Conservation (phyloP, 2,113 vertebrate genomes). For the Pyxicephalus adspersus region DNA sequence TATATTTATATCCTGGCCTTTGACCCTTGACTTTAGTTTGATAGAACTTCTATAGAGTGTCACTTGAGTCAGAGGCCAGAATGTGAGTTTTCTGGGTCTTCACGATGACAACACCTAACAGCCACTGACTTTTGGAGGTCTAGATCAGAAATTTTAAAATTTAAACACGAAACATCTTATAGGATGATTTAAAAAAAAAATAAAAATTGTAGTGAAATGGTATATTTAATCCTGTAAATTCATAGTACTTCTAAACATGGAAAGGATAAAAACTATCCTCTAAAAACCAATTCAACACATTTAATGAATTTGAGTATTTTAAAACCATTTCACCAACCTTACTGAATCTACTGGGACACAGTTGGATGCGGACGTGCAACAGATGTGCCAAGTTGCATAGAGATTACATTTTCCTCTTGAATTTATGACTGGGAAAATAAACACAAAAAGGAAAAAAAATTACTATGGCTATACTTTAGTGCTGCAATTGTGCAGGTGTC, state of each 20-base stretch:
- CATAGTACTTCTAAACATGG: not conserved
- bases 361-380: conserved; percentile 26
- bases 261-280: not conserved
- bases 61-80: too few species aligned
- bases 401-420: conserved; percentile 39
- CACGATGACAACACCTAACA: too few species aligned
- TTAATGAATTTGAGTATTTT: not conserved
- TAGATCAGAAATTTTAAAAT: too few species aligned
- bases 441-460: conserved; percentile 36
- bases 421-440: conserved; percentile 52
- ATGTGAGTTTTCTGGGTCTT: too few species aligned
- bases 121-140: too few species aligned
- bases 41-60: too few species aligned
- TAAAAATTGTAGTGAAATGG: too few species aligned
- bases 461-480: conserved; percentile 21
- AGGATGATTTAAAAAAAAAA: too few species aligned
- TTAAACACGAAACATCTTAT: too few species aligned
- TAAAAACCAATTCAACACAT: not conserved
- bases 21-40: too few species aligned
- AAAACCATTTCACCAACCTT: conserved; percentile 32
- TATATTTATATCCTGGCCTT: too few species aligned
- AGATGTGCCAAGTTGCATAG: conserved; percentile 43
- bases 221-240: not conserved
- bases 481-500: conserved; percentile 40
- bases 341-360: conserved; percentile 30